These are phyloP conservation scores for Odontocerum albicorne DNA, from an alignment of 2,888 invertebrate genomes.

Conservation along the genomic window DNA sequence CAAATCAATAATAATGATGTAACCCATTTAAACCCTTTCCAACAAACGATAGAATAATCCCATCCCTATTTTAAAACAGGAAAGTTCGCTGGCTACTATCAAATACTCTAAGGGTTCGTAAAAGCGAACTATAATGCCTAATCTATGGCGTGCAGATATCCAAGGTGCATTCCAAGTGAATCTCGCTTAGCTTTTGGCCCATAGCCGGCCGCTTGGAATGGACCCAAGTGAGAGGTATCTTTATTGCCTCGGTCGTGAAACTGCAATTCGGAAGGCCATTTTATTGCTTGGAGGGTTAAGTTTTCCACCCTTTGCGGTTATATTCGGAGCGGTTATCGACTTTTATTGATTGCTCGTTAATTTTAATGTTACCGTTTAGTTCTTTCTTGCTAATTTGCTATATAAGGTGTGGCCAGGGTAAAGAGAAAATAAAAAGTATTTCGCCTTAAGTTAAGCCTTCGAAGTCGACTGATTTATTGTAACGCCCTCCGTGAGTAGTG, in stretches of 20 bases:
- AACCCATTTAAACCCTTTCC: too few species aligned
- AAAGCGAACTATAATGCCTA: background rate
- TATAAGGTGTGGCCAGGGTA: background rate
- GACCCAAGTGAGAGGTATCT: constrained; percentile 16
- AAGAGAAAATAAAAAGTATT: too few species aligned
- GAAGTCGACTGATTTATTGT: too few species aligned
- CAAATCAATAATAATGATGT: too few species aligned
- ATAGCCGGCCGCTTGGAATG: constrained; percentile 14
- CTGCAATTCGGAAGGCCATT: constrained; percentile 17
- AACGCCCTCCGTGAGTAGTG: too few species aligned
- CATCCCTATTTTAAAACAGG: too few species aligned
- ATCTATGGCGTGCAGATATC: constrained; percentile 1
- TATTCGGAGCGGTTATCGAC: constrained; percentile 20
- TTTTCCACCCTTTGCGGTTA: constrained; percentile 8
- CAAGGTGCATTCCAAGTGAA: constrained; percentile 21
- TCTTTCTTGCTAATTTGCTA: constrained; percentile 1
- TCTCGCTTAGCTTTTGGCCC: constrained; percentile 5
- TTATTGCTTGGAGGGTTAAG: constrained; percentile 12
- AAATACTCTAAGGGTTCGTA: background rate
- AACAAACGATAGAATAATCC: too few species aligned
- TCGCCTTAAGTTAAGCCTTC: too few species aligned
- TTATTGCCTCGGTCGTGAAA: constrained; percentile 16
- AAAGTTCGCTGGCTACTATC: too few species aligned
- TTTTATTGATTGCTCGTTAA: constrained; percentile 26
- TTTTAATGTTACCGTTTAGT: constrained; percentile 15